These are phyloP conservation scores for Boloria euphrosyne DNA, from an alignment of 2,888 invertebrate genomes.

Conservation along the genomic window DNA sequence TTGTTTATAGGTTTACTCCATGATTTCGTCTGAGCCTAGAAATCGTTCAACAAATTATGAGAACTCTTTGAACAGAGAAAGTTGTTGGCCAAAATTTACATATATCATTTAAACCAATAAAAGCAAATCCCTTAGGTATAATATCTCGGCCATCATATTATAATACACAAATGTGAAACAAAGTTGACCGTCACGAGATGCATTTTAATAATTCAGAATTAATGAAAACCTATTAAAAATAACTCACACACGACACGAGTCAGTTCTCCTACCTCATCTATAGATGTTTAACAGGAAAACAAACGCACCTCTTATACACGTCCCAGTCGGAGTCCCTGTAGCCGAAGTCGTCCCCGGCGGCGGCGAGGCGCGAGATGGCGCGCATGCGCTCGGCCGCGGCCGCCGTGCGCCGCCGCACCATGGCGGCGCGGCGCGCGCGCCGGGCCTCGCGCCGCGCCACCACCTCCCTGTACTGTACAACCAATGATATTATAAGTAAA, in stretches of 20 bases:
- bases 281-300: neutral
- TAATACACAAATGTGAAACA: neutral
- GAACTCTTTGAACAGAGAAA: no score
- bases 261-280: no score
- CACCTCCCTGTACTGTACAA: slow-evolving; percentile 87
- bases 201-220: no score
- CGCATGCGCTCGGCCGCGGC: slow-evolving; percentile 98
- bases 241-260: no score
- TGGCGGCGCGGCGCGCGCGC: slow-evolving; percentile 91
- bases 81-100: neutral
- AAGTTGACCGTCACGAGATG: no score
- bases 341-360: slow-evolving; percentile 92
- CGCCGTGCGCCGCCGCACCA: slow-evolving; percentile 93
- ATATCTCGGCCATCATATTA: neutral
- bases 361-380: slow-evolving; percentile 94
- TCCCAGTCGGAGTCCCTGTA: slow-evolving; percentile 98
- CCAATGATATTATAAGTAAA: no score
- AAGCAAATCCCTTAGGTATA: neutral
- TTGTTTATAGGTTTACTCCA: no score
- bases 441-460: slow-evolving; percentile 87
- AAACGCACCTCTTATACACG: slow-evolving; percentile 91
- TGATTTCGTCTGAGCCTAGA: no score
- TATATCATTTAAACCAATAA: neutral
- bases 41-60: no score
- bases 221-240: no score